Evolutionary conservation across 2,113 vertebrate genomes (phyloP).

Genomic region (Sisor rabdophorus): DNA sequence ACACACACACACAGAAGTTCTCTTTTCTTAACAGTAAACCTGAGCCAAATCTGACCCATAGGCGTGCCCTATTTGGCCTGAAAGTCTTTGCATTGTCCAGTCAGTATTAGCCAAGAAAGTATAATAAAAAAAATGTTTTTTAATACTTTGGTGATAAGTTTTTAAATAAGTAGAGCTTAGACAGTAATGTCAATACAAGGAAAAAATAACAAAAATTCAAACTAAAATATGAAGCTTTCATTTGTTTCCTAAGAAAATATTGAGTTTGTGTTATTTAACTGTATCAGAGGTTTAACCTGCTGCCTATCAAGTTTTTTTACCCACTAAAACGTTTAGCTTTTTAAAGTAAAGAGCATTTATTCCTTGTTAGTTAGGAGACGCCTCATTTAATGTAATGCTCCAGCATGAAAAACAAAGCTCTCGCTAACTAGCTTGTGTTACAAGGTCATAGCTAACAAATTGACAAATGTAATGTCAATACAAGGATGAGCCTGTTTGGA

Average conservation of each 20-base stretch:
- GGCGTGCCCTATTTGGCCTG: neutral
- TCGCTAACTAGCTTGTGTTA: neutral
- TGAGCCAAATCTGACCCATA: conserved; percentile 21
- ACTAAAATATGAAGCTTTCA: no score
- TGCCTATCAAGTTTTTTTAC: neutral
- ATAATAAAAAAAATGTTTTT: no score
- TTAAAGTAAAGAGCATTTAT: neutral
- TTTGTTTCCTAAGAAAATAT: neutral
- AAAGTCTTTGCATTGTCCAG: neutral
- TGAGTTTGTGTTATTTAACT: neutral
- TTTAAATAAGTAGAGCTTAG: no score
- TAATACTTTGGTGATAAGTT: no score
- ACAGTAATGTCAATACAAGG: no score
- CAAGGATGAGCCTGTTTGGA: neutral
- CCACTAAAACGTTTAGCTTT: neutral
- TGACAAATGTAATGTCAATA: neutral
- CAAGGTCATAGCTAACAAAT: neutral
- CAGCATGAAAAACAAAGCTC: neutral
- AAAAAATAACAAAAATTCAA: no score
- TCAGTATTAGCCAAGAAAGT: neutral
- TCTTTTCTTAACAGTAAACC: conserved; percentile 13
- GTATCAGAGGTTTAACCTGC: neutral
- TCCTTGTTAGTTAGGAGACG: neutral
- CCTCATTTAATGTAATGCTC: neutral
- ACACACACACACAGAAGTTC: conserved; percentile 2